Percentiles rank a stretch among this genome's conserved stretches.
Evolutionary conservation across 2,888 invertebrate genomes (phyloP).

Genomic region (Tupiocoris notatus): DNA sequence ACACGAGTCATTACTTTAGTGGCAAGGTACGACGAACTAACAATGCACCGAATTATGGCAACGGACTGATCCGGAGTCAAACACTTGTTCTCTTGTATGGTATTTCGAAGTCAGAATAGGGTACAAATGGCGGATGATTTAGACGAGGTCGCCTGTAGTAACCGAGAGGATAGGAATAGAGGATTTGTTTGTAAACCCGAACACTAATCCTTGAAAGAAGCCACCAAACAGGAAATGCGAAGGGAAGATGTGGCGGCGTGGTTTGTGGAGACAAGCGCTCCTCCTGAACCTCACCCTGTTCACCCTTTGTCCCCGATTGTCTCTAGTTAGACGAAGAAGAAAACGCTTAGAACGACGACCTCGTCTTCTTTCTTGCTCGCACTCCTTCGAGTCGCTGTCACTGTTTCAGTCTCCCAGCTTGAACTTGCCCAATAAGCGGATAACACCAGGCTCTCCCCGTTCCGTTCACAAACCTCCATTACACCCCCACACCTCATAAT

Average conservation of each 20-base stretch:
- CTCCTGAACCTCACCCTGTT: neutral
- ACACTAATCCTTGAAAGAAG: conserved; percentile 14
- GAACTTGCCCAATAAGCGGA: conserved; percentile 28
- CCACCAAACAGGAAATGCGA: neutral
- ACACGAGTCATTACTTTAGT: too few relatives aligned
- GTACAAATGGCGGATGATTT: too few relatives aligned
- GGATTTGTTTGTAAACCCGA: neutral
- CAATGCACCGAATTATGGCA: too few relatives aligned
- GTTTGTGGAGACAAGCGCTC: conserved; percentile 19
- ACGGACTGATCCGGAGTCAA: too few relatives aligned
- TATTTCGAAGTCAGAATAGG: too few relatives aligned
- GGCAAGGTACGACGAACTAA: too few relatives aligned
- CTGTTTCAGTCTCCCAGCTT: conserved; percentile 2
- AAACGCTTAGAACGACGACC: neutral
- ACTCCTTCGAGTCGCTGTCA: neutral
- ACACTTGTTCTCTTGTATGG: too few relatives aligned
- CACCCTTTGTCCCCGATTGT: neutral
- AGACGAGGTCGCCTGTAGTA: neutral
- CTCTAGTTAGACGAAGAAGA: neutral
- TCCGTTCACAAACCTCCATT: neutral
- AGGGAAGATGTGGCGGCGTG: neutral
- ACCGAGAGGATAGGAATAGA: neutral
- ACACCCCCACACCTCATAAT: conserved; percentile 32
- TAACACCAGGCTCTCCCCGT: conserved; percentile 5
- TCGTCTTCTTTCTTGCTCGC: neutral